phyloP scores from a whole-genome alignment of 2,888 invertebrate genomes.

The Andrena bicolor region DNA sequence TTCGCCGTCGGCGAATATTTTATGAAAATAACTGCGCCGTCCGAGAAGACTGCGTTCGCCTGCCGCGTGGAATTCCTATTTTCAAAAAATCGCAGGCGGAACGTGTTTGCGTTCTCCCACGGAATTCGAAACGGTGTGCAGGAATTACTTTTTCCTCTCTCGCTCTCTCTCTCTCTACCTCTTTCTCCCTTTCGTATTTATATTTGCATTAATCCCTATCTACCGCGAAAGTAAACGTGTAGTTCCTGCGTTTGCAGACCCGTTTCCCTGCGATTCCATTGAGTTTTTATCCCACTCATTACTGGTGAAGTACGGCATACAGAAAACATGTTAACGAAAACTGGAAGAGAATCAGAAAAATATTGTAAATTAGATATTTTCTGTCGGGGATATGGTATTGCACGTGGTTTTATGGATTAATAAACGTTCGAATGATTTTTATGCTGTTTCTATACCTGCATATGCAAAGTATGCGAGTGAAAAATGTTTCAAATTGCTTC shows the following conservation, averaged over 20 bases:
- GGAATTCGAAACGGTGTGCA: neutral
- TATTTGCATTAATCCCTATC: neutral
- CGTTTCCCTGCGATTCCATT: neutral
- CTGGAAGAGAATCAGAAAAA: neutral
- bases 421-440: neutral
- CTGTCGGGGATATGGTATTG: neutral
- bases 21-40: constrained; percentile 23
- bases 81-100: neutral
- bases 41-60: constrained; percentile 10
- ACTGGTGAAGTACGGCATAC: neutral
- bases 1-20: constrained; percentile 38
- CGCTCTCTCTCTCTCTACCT: neutral
- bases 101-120: neutral
- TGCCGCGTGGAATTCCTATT: neutral
- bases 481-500: neutral
- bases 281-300: neutral
- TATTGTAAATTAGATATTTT: neutral
- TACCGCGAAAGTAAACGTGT: neutral
- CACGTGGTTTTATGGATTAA: neutral
- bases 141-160: neutral
- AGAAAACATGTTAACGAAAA: neutral
- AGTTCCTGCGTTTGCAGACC: neutral
- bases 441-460: neutral
- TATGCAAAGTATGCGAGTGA: neutral
- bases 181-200: neutral